Conservation (phyloP, 1,140 invertebrate species). For the Drosophila willistoni region DNA sequence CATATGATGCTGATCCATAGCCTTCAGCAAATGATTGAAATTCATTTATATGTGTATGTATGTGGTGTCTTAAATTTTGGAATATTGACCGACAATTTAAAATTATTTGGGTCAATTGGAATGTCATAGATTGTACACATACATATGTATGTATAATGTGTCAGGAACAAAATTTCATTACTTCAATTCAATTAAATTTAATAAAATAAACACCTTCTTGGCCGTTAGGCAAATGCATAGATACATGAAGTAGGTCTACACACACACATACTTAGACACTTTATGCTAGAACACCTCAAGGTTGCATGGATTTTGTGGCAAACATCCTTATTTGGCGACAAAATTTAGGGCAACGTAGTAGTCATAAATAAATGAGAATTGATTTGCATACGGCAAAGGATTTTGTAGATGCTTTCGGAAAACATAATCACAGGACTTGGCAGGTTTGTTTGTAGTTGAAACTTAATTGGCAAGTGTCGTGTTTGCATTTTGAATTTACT, state of each 20-base stretch:
- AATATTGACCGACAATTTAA: constrained; percentile 14
- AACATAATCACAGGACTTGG: not conserved
- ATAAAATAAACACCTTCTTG: constrained; percentile 54
- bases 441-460: not conserved
- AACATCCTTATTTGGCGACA: not conserved
- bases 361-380: constrained; percentile 26
- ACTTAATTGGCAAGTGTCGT: not conserved
- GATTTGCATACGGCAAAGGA: constrained; percentile 24
- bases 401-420: not conserved
- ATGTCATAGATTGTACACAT: constrained; percentile 54
- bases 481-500: not conserved
- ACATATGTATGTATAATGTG: constrained; percentile 51
- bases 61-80: constrained; percentile 26
- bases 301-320: not conserved
- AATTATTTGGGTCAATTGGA: constrained; percentile 64
- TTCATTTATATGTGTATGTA: constrained; percentile 34
- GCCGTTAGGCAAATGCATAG: constrained; percentile 20
- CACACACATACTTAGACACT: not conserved
- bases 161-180: constrained; percentile 40
- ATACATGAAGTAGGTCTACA: no score
- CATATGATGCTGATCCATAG: constrained; percentile 34
- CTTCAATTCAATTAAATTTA: constrained; percentile 55
- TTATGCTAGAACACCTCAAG: constrained; percentile 41
- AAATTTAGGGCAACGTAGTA: not conserved
- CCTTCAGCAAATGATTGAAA: constrained; percentile 53